These are phyloP conservation scores for Saimiri boliviensis DNA, from an alignment of 2,113 vertebrate genomes.

Conservation along the genomic window DNA sequence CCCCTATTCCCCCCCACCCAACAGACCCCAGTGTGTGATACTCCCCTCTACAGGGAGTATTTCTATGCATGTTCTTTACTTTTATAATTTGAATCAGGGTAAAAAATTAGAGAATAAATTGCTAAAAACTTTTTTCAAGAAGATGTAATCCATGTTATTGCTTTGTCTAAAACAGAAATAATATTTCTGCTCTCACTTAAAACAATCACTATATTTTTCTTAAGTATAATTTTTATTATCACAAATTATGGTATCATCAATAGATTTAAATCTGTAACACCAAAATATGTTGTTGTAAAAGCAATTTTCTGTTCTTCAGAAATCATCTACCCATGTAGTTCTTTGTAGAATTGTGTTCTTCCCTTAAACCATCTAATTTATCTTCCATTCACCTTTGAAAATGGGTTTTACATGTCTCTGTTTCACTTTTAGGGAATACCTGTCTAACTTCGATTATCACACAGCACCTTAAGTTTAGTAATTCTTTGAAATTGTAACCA, in stretches of 20 bases:
- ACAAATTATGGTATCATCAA: background rate
- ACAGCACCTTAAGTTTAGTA: slow-evolving; percentile 60
- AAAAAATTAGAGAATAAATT: background rate
- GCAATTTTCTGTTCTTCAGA: background rate
- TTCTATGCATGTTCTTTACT: background rate
- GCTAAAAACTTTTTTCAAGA: slow-evolving; percentile 10
- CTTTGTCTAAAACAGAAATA: background rate
- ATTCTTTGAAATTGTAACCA: slow-evolving; percentile 72
- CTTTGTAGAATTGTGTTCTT: background rate
- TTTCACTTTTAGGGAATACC: slow-evolving; percentile 72
- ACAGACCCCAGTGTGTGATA: too few species aligned
- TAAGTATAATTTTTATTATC: background rate
- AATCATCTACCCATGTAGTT: background rate
- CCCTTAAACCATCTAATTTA: background rate
- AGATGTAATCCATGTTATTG: background rate
- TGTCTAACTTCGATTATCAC: slow-evolving; percentile 59
- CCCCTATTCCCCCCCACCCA: too few species aligned
- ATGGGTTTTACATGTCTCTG: background rate
- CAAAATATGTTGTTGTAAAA: background rate
- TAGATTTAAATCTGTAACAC: background rate
- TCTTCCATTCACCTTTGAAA: slow-evolving; percentile 59
- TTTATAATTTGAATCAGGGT: background rate
- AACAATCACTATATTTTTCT: background rate
- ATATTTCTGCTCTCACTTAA: background rate
- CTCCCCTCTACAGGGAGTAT: background rate